Evolutionary conservation across 2,113 vertebrate species (phyloP), one percentile per base, ranked within the genome.

Genomic region (Nettapus auritus): DNA sequence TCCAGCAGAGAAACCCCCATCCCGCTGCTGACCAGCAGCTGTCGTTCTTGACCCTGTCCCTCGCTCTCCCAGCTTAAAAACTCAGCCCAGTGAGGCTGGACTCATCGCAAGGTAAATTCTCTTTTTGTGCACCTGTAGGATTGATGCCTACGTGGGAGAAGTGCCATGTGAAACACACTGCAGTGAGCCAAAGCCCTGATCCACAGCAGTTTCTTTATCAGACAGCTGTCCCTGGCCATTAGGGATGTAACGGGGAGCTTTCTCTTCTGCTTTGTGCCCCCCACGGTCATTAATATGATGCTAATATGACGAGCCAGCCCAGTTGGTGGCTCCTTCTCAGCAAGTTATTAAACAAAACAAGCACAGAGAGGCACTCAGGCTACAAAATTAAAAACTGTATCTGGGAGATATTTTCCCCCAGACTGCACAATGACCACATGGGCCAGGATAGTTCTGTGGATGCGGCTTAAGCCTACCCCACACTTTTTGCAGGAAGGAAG

Each of bases 51-150:
- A 64, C 70, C 31, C 56, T 5, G 38, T 23, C 34, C 31, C 44
- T 18, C 33, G 5, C 13, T 17, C 8, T 25, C 38, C 2, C 91
- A 12, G 26, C 36, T 23, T 33, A 31, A 69, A 82, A 69, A 4
- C 36, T 7, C 40, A 2, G 22, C 22, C 4, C 29, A 14, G 53
- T 0, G 0, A 33, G 40, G 64, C 36, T 48, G 75, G 40, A 20
- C 38, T 34, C 31, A 0, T 12, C 23, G 48, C 42, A 8, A 42
- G 9, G 25, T 5, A 31, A 31, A 73, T n/a, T 53, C 52, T 28
- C 25, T 53, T 53, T 16, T 78, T 1, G 3, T 22, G 38, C 33
- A 36, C 9, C n/a, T n/a, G n/a, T n/a, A n/a, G n/a, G n/a, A n/a
- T n/a, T n/a, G n/a, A n/a, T n/a, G n/a, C n/a, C n/a, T n/a, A n/a